A percentile compares a stretch with the other conserved stretches of the same genome.
These are phyloP conservation scores for Adineta ricciae DNA, from an alignment of 2,888 invertebrate species.

Conservation along the genomic window DNA sequence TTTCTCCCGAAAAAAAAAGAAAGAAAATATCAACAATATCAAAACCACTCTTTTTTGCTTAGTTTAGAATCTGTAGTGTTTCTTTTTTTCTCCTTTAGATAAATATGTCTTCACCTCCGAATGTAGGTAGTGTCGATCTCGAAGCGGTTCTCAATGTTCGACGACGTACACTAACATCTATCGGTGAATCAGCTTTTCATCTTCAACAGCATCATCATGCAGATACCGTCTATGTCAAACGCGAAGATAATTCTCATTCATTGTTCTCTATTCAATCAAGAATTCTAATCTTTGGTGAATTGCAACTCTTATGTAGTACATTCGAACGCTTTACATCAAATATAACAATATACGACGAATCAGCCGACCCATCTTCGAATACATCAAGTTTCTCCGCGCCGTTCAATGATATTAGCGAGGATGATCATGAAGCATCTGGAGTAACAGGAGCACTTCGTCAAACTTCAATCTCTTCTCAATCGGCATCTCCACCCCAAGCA, in stretches of 20 bases:
- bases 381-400: not conserved
- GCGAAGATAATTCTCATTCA: not conserved
- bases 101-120: not conserved
- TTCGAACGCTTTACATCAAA: slow-evolving; percentile 3
- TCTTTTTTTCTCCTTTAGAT: not conserved
- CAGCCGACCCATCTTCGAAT: not conserved
- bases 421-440: not conserved
- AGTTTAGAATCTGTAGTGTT: not conserved
- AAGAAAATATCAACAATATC: not conserved
- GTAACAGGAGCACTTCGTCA: not conserved
- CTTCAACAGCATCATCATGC: not conserved
- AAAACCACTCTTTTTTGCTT: not conserved
- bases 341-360: not conserved
- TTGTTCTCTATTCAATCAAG: not conserved
- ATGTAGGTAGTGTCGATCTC: not conserved
- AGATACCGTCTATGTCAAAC: not conserved
- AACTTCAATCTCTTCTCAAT: not conserved
- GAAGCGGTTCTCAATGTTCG: not conserved
- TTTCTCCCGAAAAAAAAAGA: not conserved
- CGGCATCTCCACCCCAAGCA: not conserved
- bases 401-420: not conserved
- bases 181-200: not conserved
- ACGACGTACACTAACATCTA: not conserved
- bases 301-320: not conserved
- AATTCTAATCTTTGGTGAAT: not conserved